Base-by-base conservation (phyloP, 2,113 vertebrate genomes). In the Sceloporus tristichus region DNA sequence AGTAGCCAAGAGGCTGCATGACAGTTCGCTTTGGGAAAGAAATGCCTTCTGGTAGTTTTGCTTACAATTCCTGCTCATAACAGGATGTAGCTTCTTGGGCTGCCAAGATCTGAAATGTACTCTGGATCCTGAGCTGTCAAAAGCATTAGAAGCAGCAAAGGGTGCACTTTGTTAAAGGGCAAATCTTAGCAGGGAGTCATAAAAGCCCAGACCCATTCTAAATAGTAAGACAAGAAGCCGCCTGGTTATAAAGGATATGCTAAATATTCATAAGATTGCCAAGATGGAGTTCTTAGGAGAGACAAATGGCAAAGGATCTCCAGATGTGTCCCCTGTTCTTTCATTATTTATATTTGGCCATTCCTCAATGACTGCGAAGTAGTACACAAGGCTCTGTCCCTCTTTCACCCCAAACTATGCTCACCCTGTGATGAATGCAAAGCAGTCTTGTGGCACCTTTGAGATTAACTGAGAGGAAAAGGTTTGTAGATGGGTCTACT, bases 1-100 rank as follows among this genome's bases (percentile, higher is more conserved):
- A 86, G 5, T 16, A 87, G 56, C 40, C 23, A 29, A 90, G 54
- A 70, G 59, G 81, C 56, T 5, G 25, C 81, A 23, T 76, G 91
- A 80, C 87, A 89, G 92, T 75, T 84, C 85, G 65, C 84, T 92
- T n/a, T 92, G 76, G 66, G 87, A 88, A 90, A 79, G 38, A 79
- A 59, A 48, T 1, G 71, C 54, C 79, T 82, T 59, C 29, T 68
- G 81, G 74, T 0, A 87, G 87, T 48, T 77, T 87, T 74, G 81
- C 0, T 68, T 87, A 80, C 89, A 76, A 88, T 68, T 86, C 85
- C 54, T 53, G 38, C 87, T 85, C 75, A 2, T 25, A 62, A 81
- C 73, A 75, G 77, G 86, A 87, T 87, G 85, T 82, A 23, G 81
- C 87, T 85, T 89, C 56, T 53, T 0, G 0, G 11, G 75, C 84